Evolutionary conservation across 2,113 vertebrate genomes (phyloP), one percentile per base, ranked within the genome.

Genomic region (Ceratotherium simum): DNA sequence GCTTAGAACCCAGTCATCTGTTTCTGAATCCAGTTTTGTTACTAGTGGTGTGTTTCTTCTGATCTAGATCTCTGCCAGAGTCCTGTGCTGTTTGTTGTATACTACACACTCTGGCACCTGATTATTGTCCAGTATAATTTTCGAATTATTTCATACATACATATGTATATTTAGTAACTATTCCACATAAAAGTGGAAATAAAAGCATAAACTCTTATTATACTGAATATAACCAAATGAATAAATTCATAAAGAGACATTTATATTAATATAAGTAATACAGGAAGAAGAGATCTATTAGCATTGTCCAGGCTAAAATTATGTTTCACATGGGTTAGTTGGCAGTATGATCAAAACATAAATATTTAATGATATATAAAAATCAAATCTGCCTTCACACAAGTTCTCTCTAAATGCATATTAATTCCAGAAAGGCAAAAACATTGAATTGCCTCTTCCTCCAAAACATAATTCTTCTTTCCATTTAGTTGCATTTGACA

Each of bases 331-430:
- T 51, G 62, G 39, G 33, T 76, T 81, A 78, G 29, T 31, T 90
- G 23, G 72, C 17, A 67, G 6, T 82, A 20, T 79, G 64, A n/a
- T 56, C 42, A 75, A 27, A 95, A 83, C 17, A 84, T 90, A 87
- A 91, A 91, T 78, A 96, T 65, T 54, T 75, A 90, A 94, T 70
- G 33, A 95, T 79, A 69, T 91, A 80, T 42, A 39, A 58, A 96
- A 93, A 79, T 92, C 17, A 82, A 90, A 79, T 92, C 17, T 91
- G 51, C 62, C 42, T 86, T 80, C 42, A 27, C 83, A 25, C 4
- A 90, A 23, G 58, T 93, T 65, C 29, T 79, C 17, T 79, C 39
- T 86, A 90, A 91, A 90, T 2, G 9, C 39, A 85, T 8, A 90
- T 33, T 90, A 73, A 67, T 72, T 80, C 42, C 11, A 83, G 13